Evolutionary conservation across 2,797 vertebrate species (phyloP).

Genomic region (Melanotaenia trifasciata): DNA sequence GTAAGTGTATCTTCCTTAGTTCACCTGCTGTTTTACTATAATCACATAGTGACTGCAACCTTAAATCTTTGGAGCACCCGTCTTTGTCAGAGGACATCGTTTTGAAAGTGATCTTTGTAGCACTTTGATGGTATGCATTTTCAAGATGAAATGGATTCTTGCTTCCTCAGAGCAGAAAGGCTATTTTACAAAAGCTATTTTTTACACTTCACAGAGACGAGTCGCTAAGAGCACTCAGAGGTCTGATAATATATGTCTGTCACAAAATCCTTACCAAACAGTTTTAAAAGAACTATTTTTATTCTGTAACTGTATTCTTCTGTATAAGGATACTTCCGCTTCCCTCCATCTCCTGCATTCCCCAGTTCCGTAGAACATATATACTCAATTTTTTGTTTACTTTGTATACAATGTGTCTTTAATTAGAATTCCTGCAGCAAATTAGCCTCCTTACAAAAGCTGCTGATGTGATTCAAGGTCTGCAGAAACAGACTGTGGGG

Average conservation of each 20-base stretch:
- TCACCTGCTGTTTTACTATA: constrained; percentile 48
- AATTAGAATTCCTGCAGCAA: constrained; percentile 69
- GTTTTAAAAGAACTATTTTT: neutral
- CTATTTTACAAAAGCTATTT: constrained; percentile 7
- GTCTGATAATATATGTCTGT: neutral
- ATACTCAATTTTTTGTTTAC: constrained; percentile 49
- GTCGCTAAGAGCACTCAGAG: neutral
- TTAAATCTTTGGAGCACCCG: constrained; percentile 33
- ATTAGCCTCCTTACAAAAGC: constrained; percentile 64
- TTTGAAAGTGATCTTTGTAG: neutral
- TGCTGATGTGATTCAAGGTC: constrained; percentile 71
- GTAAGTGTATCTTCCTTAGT: constrained; percentile 43
- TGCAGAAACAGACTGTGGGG: constrained; percentile 69
- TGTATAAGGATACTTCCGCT: constrained; percentile 2
- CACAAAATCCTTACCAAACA: neutral
- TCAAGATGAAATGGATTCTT: constrained; percentile 30
- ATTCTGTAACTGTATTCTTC: constrained; percentile 2
- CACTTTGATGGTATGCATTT: constrained; percentile 20
- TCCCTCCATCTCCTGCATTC: constrained; percentile 11
- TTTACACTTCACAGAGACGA: constrained; percentile 26
- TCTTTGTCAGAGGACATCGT: constrained; percentile 24
- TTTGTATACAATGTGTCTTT: constrained; percentile 55
- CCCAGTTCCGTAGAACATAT: constrained; percentile 34
- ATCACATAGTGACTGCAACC: constrained; percentile 29
- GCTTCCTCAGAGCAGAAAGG: constrained; percentile 10